Conservation (phyloP, 2,113 vertebrate species). For the Oncorhynchus nerka region DNA sequence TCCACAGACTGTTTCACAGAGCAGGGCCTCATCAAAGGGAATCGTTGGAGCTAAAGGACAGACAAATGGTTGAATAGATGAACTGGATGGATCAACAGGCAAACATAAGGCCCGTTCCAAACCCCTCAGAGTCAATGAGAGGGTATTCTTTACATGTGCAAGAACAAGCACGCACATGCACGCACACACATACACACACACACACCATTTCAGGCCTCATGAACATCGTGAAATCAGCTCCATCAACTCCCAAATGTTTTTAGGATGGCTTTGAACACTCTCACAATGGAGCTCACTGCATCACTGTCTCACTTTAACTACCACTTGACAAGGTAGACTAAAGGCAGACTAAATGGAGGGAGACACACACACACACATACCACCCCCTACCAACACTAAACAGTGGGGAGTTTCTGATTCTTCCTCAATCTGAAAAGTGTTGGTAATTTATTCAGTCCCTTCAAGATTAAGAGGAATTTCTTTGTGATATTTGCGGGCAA, state of each 20-base stretch:
- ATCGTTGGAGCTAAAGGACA: conserved; percentile 15
- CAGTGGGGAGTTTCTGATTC: neutral
- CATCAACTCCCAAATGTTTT: conserved; percentile 3
- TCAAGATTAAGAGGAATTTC: too few species aligned
- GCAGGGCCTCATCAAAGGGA: conserved; percentile 26
- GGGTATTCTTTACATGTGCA: neutral
- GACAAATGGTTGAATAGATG: conserved; percentile 22
- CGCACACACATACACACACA: neutral
- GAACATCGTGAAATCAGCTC: conserved; percentile 24
- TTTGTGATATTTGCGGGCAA: too few species aligned
- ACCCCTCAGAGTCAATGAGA: conserved; percentile 20
- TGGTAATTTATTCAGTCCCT: too few species aligned
- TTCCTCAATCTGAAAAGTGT: neutral
- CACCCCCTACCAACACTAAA: neutral
- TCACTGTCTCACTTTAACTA: neutral
- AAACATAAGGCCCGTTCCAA: conserved; percentile 25
- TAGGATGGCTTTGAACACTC: neutral
- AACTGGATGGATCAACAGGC: conserved; percentile 8
- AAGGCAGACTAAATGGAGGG: neutral
- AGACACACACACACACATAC: neutral
- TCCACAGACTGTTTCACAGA: conserved; percentile 23
- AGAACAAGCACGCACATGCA: neutral
- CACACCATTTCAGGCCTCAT: conserved; percentile 14
- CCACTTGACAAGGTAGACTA: neutral
- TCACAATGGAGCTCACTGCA: neutral